Evolutionary conservation across 2,888 invertebrate genomes (phyloP).

Genomic region (Drosophila ezoana): DNA sequence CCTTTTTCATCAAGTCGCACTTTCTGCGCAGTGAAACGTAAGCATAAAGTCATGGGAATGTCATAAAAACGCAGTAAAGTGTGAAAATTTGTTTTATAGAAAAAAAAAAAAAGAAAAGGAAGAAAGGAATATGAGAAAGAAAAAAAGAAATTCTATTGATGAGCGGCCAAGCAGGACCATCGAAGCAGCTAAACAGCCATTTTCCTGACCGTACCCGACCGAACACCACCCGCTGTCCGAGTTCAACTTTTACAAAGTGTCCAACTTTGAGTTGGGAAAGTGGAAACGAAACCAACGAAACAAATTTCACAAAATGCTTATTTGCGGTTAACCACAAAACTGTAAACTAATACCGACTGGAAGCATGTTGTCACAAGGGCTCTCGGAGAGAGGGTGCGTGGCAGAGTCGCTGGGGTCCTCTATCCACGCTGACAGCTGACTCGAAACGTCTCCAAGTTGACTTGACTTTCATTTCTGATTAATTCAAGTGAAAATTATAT

Average conservation of each 20-base stretch:
- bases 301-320: conserved; percentile 76
- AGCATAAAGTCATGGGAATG: conserved; percentile 25
- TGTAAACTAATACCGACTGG: conserved; percentile 66
- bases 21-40: conserved; percentile 33
- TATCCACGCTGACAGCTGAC: conserved; percentile 55
- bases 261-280: conserved; percentile 50
- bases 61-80: conserved; percentile 47
- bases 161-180: conserved; percentile 41
- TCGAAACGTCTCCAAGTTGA: conserved; percentile 37
- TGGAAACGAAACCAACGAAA: conserved; percentile 47
- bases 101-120: conserved; percentile 5
- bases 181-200: conserved; percentile 34
- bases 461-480: conserved; percentile 57
- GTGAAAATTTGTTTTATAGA: conserved; percentile 43
- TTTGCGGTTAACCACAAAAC: conserved; percentile 75
- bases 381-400: neutral
- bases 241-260: conserved; percentile 61
- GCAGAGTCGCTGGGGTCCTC: neutral
- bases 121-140: conserved; percentile 17
- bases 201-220: conserved; percentile 11
- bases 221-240: conserved; percentile 23
- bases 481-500: conserved; percentile 66
- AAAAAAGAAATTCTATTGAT: conserved; percentile 49
- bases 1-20: conserved; percentile 14
- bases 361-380: conserved; percentile 27